phyloP scores from a whole-genome alignment of 2,113 vertebrate genomes.

The Xiphias gladius region DNA sequence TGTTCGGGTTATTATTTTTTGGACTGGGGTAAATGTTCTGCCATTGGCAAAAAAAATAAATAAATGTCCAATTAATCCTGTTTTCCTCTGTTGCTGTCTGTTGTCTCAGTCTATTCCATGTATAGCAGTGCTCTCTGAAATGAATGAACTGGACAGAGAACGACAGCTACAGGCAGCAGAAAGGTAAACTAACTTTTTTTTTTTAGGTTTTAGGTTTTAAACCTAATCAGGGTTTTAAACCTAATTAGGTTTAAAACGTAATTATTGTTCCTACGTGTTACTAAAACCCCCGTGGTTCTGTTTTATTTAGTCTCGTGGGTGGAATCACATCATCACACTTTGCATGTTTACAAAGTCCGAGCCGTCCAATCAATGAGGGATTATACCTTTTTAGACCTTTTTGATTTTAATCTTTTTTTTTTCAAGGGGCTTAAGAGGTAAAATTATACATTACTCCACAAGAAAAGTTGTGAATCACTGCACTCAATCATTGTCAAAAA shows the following conservation, averaged over 20 bases:
- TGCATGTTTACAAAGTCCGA: background rate
- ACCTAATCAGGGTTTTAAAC: background rate
- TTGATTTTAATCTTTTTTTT: background rate
- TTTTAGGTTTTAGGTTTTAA: background rate
- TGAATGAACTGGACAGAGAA: conserved; percentile 76
- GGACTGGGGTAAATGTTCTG: conserved; percentile 12
- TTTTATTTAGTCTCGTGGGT: background rate
- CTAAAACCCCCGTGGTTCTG: background rate
- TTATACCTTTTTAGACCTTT: background rate
- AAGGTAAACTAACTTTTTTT: conserved; percentile 64
- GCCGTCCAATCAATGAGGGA: background rate
- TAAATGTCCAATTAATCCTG: conserved; percentile 17
- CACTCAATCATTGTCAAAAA: background rate
- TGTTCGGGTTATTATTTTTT: conserved; percentile 32
- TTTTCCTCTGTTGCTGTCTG: conserved; percentile 18
- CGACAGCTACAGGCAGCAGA: conserved; percentile 56
- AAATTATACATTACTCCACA: background rate
- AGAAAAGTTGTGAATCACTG: background rate
- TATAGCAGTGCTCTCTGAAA: conserved; percentile 78
- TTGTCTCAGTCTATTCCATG: conserved; percentile 78
- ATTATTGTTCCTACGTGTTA: background rate
- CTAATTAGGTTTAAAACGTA: background rate
- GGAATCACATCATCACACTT: background rate
- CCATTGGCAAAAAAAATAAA: conserved; percentile 7
- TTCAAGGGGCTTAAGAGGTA: background rate